Conservation (phyloP, 2,797 vertebrate genomes). For the Ctenosaura bakeri region DNA sequence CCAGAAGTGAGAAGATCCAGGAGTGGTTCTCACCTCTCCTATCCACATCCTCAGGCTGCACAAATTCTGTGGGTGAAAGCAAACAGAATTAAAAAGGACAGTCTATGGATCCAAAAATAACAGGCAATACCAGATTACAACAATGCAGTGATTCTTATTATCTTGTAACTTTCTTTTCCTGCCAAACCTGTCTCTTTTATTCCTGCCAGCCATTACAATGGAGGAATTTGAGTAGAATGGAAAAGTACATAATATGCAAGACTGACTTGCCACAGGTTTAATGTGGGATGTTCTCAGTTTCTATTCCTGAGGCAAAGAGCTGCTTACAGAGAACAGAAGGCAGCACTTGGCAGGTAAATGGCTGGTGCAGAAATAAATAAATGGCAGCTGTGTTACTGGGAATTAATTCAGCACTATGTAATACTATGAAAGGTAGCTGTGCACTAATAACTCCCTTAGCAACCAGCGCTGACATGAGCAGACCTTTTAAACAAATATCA, state of each 20-base stretch:
- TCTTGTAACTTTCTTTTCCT: neutral
- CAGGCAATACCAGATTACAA: neutral
- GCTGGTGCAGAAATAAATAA: slow-evolving; percentile 33
- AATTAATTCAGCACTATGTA: slow-evolving; percentile 38
- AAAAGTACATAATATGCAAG: slow-evolving; percentile 27
- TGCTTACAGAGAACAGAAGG: slow-evolving; percentile 59
- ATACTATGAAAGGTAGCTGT: neutral
- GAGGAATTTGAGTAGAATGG: slow-evolving; percentile 6
- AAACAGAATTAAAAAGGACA: neutral
- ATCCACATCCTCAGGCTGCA: neutral
- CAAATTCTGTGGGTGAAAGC: neutral
- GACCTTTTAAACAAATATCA: neutral
- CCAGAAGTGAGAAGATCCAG: too few species aligned
- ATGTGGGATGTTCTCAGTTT: slow-evolving; percentile 28
- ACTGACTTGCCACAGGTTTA: neutral
- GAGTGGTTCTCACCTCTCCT: too few species aligned
- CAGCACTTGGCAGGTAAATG: slow-evolving; percentile 58
- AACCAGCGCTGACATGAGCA: slow-evolving; percentile 39
- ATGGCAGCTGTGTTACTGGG: slow-evolving; percentile 47
- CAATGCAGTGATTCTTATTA: neutral
- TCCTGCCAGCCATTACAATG: neutral
- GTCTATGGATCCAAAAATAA: neutral
- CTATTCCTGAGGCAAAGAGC: slow-evolving; percentile 37
- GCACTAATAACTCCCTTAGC: neutral
- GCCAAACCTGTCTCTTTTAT: neutral